These are phyloP conservation scores for Sebastes oblongus DNA, from an alignment of 2,797 vertebrate genomes.

Conservation along the genomic window DNA sequence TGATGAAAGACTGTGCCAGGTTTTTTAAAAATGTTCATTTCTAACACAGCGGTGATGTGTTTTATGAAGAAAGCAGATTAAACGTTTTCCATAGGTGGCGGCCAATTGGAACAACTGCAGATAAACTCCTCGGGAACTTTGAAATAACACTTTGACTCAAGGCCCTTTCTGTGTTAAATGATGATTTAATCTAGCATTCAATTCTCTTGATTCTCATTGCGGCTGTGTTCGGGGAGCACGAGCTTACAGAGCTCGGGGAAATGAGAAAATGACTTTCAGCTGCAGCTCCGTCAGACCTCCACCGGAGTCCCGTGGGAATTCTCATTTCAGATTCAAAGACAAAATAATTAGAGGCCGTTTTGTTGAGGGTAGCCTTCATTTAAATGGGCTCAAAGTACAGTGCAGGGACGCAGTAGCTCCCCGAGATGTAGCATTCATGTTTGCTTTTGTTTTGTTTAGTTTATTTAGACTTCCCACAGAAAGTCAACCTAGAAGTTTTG, in stretches of 20 bases:
- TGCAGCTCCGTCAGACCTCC: constrained; percentile 58
- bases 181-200: constrained; percentile 41
- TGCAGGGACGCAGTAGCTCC: constrained; percentile 7
- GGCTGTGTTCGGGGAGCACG: constrained; percentile 2
- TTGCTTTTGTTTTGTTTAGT: constrained; percentile 21
- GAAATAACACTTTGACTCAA: constrained; percentile 21
- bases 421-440: constrained; percentile 7
- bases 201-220: constrained; percentile 46
- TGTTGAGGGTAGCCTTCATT: constrained; percentile 58
- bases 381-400: constrained; percentile 61
- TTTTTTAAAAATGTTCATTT: constrained; percentile 1
- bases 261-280: constrained; percentile 63
- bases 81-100: constrained; percentile 17
- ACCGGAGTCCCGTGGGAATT: constrained; percentile 50
- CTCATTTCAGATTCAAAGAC: constrained; percentile 69
- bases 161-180: constrained; percentile 27
- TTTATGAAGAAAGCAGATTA: constrained; percentile 24
- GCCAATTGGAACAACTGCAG: constrained; percentile 4
- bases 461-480: constrained; percentile 26
- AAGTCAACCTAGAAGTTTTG: constrained; percentile 12
- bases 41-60: background rate
- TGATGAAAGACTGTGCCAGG: constrained; percentile 15
- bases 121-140: constrained; percentile 11
- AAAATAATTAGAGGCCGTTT: constrained; percentile 76
- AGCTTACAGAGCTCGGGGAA: constrained; percentile 14